A percentile compares a stretch with the other conserved stretches of the same genome.
Conservation (phyloP, 2,888 invertebrate genomes). For the Arrhopalites spinosus region DNA sequence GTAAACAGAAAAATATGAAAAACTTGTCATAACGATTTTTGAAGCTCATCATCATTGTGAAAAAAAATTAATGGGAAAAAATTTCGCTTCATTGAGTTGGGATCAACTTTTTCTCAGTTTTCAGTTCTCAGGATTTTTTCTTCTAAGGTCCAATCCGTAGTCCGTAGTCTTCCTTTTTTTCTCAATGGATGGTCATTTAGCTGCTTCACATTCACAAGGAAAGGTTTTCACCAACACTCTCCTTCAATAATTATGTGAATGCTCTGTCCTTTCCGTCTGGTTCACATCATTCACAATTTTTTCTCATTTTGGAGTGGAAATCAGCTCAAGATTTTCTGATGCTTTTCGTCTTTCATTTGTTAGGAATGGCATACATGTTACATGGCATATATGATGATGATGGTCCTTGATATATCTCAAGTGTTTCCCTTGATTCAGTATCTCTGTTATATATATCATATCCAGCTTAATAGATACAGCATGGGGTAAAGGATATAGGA, state of each 20-base stretch:
- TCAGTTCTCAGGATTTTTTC: neutral
- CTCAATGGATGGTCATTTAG: conserved; percentile 34
- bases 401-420: neutral
- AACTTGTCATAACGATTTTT: conserved; percentile 23
- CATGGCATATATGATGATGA: neutral
- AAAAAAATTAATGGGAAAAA: neutral
- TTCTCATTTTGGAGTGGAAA: neutral
- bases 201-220: conserved; percentile 4
- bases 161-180: neutral
- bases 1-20: neutral
- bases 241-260: neutral
- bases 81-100: conserved; percentile 4
- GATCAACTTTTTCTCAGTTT: conserved; percentile 8
- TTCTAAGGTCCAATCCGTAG: neutral
- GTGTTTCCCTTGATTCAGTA: neutral
- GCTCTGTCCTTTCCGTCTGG: conserved; percentile 5
- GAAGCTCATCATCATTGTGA: conserved; percentile 26
- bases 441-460: neutral
- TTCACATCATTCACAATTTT: conserved; percentile 23
- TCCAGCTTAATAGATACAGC: neutral
- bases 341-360: neutral
- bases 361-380: neutral
- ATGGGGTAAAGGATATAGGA: conserved; percentile 4
- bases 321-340: neutral
- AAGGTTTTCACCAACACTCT: neutral